Base-by-base conservation (phyloP, 2,113 vertebrate genomes). In the Thunnus maccoyii region DNA sequence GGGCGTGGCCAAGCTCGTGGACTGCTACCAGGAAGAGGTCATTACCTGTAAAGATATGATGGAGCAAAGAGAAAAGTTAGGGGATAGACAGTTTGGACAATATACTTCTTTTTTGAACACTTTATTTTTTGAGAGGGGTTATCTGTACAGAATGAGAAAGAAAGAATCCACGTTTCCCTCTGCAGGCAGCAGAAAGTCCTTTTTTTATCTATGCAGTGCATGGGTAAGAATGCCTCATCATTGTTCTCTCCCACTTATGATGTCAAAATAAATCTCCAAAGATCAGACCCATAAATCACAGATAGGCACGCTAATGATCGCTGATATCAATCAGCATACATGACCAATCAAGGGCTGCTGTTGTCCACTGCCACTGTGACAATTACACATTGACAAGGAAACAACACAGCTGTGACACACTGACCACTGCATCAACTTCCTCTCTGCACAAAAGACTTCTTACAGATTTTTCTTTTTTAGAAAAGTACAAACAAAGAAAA, bases 11-110 rank as follows among this genome's bases (percentile, higher is more conserved):
- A 86, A 99, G 90, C 88, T 99, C 98, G 0, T 99, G 98, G 66
- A 99, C 94, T 0, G 98, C 98, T 58, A 99, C 98, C 90, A 99
- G 90, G 83, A 99, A 99, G 68, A 99, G 96, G 90, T 97, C 97
- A 85, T 99, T 99, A 62, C 98, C 98, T 99, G 88, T 0, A 25
- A 48, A 56, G 51, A 54, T 3, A 0, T n/a, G 2, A 63, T 4
- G 2, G 25, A 16, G 61, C 13, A 76, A 32, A 78, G 2, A 12
- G 1, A 72, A 1, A 18, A 3, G 17, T 64, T 18, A 60, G 8
- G 14, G 25, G 30, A 46, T 2, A 56, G 13, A 14, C 20, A 16
- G 20, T 41, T 48, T 5, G 8, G 15, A 64, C 2, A 12, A 41
- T 15, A n/a, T 9, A 32, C 0, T 8, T 17, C 0, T 36, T 10